A percentile compares a stretch with the other conserved stretches of the same genome.
These are phyloP conservation scores for Junonia oenone DNA, from an alignment of 2,888 invertebrate species.

Conservation along the genomic window DNA sequence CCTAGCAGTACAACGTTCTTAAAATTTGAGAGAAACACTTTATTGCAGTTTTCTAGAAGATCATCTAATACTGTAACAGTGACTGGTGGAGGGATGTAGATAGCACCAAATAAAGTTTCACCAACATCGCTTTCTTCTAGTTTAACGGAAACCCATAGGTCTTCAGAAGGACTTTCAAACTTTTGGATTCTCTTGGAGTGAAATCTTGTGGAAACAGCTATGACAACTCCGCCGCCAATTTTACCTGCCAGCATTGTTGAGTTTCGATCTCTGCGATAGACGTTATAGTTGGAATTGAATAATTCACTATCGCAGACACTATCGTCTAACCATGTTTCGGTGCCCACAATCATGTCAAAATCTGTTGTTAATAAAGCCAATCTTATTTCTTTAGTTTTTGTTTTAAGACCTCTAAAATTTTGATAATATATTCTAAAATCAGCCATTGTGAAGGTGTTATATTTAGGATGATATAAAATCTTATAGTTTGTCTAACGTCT, in stretches of 20 bases:
- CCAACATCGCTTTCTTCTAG: too few species aligned
- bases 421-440: slow-evolving; percentile 6
- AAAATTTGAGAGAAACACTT: background rate
- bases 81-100: too few species aligned
- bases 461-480: background rate
- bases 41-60: background rate
- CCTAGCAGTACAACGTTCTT: too few species aligned
- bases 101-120: too few species aligned
- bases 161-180: slow-evolving; percentile 4
- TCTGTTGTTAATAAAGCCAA: background rate
- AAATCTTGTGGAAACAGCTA: background rate
- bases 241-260: background rate
- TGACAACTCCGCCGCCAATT: slow-evolving; percentile 2
- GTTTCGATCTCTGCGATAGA: slow-evolving; percentile 4
- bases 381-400: background rate
- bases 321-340: slow-evolving; percentile 13
- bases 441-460: background rate
- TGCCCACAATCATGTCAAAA: slow-evolving; percentile 4
- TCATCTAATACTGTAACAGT: background rate
- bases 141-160: too few species aligned
- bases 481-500: background rate
- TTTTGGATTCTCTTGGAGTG: background rate
- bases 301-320: background rate
- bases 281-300: background rate
- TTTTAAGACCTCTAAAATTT: slow-evolving; percentile 8